phyloP scores from a whole-genome alignment of 2,888 invertebrate species.

The Idaea biselata region DNA sequence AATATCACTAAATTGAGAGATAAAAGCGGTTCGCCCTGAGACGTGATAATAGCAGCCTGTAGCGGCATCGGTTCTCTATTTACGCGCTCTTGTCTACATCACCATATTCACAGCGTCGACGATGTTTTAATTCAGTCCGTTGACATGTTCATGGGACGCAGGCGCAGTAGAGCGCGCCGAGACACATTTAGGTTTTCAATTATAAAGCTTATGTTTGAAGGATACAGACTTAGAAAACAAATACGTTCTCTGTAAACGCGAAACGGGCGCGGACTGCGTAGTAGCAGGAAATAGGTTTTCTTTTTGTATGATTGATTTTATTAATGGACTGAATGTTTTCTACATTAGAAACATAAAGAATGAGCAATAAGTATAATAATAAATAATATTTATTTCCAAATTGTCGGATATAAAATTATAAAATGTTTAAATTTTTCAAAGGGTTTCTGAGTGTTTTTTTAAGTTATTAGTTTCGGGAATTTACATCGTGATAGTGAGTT shows the following conservation, averaged over 20 bases:
- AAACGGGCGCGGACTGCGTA: neutral
- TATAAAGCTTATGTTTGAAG: neutral
- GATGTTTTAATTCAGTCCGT: slow-evolving; percentile 2
- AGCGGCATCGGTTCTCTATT: slow-evolving; percentile 57
- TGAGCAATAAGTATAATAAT: no score
- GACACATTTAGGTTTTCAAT: neutral
- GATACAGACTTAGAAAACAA: neutral
- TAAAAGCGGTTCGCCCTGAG: slow-evolving; percentile 62
- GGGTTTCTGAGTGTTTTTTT: no score
- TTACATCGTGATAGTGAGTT: no score
- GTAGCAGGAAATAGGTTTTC: neutral
- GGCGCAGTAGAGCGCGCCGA: neutral
- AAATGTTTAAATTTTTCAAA: no score
- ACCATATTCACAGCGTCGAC: neutral
- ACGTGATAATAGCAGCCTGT: slow-evolving; percentile 64
- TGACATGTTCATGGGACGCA: slow-evolving; percentile 3
- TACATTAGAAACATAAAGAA: no score
- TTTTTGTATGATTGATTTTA: neutral
- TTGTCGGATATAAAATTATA: no score
- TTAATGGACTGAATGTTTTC: neutral
- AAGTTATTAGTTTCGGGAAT: no score
- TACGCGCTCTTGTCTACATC: slow-evolving; percentile 42
- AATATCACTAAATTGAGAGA: slow-evolving; percentile 75
- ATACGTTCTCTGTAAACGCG: neutral
- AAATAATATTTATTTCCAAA: no score